phyloP scores from a whole-genome alignment of 2,888 invertebrate genomes.

The Stegophylla sp. region DNA sequence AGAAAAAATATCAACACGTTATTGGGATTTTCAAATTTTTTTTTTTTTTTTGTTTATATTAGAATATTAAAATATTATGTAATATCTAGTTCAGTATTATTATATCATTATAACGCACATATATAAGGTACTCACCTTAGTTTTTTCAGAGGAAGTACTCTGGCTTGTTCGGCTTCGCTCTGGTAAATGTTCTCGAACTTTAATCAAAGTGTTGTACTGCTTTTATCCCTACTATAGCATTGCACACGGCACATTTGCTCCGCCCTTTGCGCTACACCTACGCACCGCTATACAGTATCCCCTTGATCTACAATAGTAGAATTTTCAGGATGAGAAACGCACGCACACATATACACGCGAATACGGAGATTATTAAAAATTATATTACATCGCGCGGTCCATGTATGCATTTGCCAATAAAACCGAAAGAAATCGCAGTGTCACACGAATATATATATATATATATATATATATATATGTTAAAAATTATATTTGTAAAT shows the following conservation, averaged over 20 bases:
- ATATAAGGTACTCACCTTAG: slow-evolving; percentile 51
- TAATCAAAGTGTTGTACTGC: slow-evolving; percentile 37
- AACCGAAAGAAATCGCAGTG: slow-evolving; percentile 23
- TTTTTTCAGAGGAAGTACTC: not conserved
- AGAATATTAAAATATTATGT: not conserved
- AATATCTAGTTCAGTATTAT: not conserved
- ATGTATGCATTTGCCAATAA: slow-evolving; percentile 29
- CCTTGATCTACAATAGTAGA: slow-evolving; percentile 28
- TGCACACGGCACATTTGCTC: slow-evolving; percentile 59
- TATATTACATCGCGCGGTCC: slow-evolving; percentile 1
- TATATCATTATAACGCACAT: not conserved
- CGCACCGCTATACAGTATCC: slow-evolving; percentile 39
- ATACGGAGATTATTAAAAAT: slow-evolving; percentile 32
- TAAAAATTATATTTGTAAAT: too few relatives aligned
- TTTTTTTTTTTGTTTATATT: too few relatives aligned
- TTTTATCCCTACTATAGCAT: slow-evolving; percentile 55
- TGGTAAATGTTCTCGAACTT: slow-evolving; percentile 54
- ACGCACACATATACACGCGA: not conserved
- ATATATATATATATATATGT: too few relatives aligned
- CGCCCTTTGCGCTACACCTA: slow-evolving; percentile 50
- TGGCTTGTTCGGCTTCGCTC: slow-evolving; percentile 50
- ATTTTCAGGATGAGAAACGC: slow-evolving; percentile 39
- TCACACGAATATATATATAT: not conserved
- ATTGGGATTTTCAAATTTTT: too few relatives aligned
- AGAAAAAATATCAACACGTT: too few relatives aligned